phyloP scores from a whole-genome alignment of 2,888 invertebrate genomes.

The Acrobasis suavella region DNA sequence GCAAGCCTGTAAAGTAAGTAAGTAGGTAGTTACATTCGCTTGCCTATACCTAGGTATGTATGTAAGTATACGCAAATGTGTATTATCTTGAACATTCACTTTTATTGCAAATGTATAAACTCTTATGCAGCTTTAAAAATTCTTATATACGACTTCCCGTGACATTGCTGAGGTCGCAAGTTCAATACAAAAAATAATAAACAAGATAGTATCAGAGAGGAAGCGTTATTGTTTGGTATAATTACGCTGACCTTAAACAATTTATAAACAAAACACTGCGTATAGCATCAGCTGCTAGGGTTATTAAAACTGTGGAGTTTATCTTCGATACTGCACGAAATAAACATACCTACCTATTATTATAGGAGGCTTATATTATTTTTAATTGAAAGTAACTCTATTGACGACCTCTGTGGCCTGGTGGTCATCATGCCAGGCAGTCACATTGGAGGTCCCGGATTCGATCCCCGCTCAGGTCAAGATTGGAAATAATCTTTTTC shows the following conservation, averaged over 20 bases:
- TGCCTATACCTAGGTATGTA: too few relatives aligned
- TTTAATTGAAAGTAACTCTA: too few relatives aligned
- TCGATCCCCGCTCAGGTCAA: too few relatives aligned
- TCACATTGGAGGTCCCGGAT: too few relatives aligned
- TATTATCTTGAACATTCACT: neutral
- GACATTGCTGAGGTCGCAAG: neutral
- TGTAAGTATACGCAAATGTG: neutral
- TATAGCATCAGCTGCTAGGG: slow-evolving; percentile 13
- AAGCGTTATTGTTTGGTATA: slow-evolving; percentile 15
- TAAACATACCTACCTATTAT: neutral
- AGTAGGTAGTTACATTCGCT: too few relatives aligned
- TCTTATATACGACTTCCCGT: neutral
- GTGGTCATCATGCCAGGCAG: too few relatives aligned
- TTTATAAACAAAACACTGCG: slow-evolving; percentile 18
- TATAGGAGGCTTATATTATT: too few relatives aligned
- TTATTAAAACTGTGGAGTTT: slow-evolving; percentile 10
- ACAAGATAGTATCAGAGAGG: slow-evolving; percentile 7
- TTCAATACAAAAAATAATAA: slow-evolving; percentile 10
- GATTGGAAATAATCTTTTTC: too few relatives aligned
- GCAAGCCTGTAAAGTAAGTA: too few relatives aligned
- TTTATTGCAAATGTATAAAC: neutral
- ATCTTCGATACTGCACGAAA: neutral
- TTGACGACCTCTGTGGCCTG: too few relatives aligned
- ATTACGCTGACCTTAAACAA: slow-evolving; percentile 12
- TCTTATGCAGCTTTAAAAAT: neutral